Conservation (phyloP, 2,888 invertebrate genomes). For the Chrysolina americana region DNA sequence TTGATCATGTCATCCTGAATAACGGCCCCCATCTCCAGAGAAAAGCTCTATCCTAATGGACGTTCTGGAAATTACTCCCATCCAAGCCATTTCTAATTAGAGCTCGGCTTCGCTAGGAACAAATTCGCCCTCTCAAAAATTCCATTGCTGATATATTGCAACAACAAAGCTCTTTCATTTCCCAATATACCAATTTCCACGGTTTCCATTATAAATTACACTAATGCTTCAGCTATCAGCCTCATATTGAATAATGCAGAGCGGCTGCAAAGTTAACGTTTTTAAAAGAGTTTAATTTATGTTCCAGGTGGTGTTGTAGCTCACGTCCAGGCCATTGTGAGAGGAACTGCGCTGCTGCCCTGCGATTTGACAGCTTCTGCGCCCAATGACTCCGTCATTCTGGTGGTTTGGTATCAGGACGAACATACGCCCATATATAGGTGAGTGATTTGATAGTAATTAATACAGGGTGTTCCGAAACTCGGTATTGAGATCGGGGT, state of each 20-base stretch:
- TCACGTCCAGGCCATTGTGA: constrained; percentile 81
- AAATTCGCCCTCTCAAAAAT: constrained; percentile 15
- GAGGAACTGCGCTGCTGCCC: constrained; percentile 85
- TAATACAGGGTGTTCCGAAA: background rate
- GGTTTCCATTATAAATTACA: constrained; percentile 40
- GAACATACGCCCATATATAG: constrained; percentile 90
- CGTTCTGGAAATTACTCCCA: background rate
- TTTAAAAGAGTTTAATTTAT: constrained; percentile 53
- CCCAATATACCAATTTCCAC: constrained; percentile 42
- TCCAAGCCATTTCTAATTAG: constrained; percentile 10
- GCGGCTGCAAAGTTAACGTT: constrained; percentile 40
- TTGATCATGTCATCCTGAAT: too few species aligned
- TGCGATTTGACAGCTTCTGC: constrained; percentile 88
- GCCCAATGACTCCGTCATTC: constrained; percentile 84
- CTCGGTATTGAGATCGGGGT: too few species aligned
- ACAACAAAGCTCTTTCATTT: constrained; percentile 21
- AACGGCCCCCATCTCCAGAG: background rate
- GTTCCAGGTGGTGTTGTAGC: constrained; percentile 66
- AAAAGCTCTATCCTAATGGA: background rate
- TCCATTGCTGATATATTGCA: constrained; percentile 11
- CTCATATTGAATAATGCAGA: constrained; percentile 47
- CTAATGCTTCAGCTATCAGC: constrained; percentile 38
- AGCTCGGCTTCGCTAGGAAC: background rate
- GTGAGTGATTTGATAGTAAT: constrained; percentile 69
- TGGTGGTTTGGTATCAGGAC: constrained; percentile 94